A percentile compares a stretch with the other conserved stretches of the same genome.
phyloP scores from a whole-genome alignment of 2,888 invertebrate species.

The Hyposoter didymator region DNA sequence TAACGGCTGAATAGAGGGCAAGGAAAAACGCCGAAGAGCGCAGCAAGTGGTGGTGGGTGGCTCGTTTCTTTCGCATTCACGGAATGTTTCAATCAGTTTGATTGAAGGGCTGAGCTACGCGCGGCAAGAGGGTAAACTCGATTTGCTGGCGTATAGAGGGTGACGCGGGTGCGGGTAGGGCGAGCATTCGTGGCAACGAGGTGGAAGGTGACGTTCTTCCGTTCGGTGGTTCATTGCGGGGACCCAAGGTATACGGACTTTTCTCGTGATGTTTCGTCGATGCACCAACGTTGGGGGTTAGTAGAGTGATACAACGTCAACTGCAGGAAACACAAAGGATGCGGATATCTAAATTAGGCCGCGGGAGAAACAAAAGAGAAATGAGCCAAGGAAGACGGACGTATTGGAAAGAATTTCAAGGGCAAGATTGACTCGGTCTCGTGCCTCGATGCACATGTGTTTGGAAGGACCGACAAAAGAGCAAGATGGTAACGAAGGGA shows the following conservation, averaged over 20 bases:
- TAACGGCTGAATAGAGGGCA: conserved; percentile 33
- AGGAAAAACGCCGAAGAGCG: conserved; percentile 62
- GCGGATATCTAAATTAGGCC: conserved; percentile 66
- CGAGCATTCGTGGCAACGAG: conserved; percentile 62
- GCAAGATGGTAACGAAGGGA: conserved; percentile 46
- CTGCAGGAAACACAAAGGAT: conserved; percentile 62
- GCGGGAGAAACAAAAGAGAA: conserved; percentile 23
- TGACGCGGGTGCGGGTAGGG: conserved; percentile 61
- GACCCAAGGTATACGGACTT: conserved; percentile 62
- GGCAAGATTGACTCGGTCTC: conserved; percentile 45
- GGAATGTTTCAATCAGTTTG: conserved; percentile 85
- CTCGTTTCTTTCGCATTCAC: conserved; percentile 84
- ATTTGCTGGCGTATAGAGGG: conserved; percentile 82
- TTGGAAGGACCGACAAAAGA: conserved; percentile 50
- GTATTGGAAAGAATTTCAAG: background rate
- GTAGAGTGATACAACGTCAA: conserved; percentile 50
- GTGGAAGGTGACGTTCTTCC: conserved; percentile 68
- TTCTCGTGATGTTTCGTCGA: conserved; percentile 76
- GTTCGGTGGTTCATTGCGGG: conserved; percentile 68
- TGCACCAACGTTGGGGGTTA: conserved; percentile 58
- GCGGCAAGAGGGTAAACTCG: conserved; percentile 84
- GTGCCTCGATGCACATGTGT: conserved; percentile 58
- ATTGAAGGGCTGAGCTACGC: conserved; percentile 83
- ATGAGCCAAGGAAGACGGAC: conserved; percentile 9
- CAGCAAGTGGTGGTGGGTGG: conserved; percentile 72